Evolutionary conservation across 2,113 vertebrate species (phyloP).

Genomic region (Coptodon rendalli): DNA sequence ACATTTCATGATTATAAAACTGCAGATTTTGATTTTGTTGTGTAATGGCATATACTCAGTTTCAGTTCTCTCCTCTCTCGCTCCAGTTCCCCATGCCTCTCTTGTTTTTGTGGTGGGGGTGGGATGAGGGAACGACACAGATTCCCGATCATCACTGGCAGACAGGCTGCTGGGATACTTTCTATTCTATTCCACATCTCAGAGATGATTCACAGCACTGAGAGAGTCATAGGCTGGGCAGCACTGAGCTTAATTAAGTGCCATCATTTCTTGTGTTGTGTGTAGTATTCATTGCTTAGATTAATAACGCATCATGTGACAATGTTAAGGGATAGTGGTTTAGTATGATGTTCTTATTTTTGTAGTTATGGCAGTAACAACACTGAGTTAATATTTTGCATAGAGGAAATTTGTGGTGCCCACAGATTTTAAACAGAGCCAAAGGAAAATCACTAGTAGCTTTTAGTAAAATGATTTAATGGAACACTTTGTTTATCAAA

Average conservation of each 20-base stretch:
- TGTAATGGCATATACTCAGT: background rate
- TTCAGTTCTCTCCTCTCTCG: background rate
- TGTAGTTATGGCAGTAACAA: background rate
- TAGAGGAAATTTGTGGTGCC: accelerated
- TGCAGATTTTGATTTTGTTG: background rate
- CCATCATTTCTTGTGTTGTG: background rate
- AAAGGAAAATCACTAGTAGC: background rate
- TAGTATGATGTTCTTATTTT: background rate
- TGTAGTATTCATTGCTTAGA: background rate
- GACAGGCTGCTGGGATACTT: conserved; percentile 18
- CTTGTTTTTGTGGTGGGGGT: background rate
- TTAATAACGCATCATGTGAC: background rate
- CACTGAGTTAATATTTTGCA: background rate
- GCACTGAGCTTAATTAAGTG: background rate
- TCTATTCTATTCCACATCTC: conserved; percentile 2
- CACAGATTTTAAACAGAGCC: background rate
- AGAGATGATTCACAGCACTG: background rate
- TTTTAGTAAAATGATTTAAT: background rate
- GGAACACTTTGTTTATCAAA: background rate
- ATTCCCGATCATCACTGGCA: background rate
- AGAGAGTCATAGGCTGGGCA: background rate
- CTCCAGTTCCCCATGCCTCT: background rate
- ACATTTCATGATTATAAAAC: background rate
- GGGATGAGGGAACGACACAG: background rate
- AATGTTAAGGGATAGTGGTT: background rate